Conservation (phyloP, 2,888 invertebrate species). For the Coecobrya sp. region DNA sequence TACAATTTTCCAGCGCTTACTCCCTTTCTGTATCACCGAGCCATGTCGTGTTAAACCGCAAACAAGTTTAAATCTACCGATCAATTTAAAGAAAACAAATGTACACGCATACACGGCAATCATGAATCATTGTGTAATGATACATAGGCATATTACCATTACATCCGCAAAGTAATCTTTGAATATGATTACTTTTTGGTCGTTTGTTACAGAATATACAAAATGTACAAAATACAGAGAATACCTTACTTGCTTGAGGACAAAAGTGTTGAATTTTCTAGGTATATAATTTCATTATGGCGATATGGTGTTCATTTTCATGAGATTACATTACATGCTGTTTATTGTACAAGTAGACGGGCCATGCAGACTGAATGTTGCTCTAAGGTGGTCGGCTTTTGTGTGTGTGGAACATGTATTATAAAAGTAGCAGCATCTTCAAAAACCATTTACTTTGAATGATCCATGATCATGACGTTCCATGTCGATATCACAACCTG, state of each 20-base stretch:
- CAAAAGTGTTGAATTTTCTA: constrained; percentile 59
- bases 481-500: constrained; percentile 25
- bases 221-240: neutral
- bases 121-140: constrained; percentile 50
- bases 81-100: constrained; percentile 21
- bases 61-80: constrained; percentile 59
- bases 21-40: constrained; percentile 17
- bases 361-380: neutral
- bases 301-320: constrained; percentile 45
- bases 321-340: constrained; percentile 41
- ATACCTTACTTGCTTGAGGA: constrained; percentile 54
- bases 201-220: neutral
- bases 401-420: neutral
- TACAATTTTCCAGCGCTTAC: constrained; percentile 67
- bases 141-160: too few relatives aligned
- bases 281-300: constrained; percentile 54
- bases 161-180: constrained; percentile 19
- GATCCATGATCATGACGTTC: neutral
- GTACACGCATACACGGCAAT: constrained; percentile 28
- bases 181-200: constrained; percentile 31
- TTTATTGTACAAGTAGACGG: neutral
- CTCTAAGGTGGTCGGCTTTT: neutral
- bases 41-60: constrained; percentile 65
- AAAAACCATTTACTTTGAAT: neutral
- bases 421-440: neutral